Conservation (phyloP, 1,140 invertebrate species). For the Meloidogyne hapla region DNA sequence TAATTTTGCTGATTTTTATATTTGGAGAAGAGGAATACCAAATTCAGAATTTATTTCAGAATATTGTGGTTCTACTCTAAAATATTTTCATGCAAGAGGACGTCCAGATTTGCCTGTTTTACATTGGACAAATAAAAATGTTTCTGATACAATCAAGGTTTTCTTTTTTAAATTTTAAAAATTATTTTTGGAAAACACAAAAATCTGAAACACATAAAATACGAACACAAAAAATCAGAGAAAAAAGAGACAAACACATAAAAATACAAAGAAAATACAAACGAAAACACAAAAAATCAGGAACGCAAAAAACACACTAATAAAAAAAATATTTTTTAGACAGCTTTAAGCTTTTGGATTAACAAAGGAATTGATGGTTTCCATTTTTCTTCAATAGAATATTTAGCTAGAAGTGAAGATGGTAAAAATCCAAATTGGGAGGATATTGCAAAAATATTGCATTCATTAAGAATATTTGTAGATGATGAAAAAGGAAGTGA, state of each 20-base stretch:
- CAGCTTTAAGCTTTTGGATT: conserved; percentile 49
- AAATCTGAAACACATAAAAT: no score
- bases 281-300: background rate
- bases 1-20: conserved; percentile 46
- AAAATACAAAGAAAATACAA: background rate
- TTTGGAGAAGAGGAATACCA: conserved; percentile 46
- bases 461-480: conserved; percentile 23
- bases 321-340: conserved; percentile 19
- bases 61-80: conserved; percentile 32
- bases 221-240: no score
- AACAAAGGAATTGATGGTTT: conserved; percentile 49
- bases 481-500: conserved; percentile 14
- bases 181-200: no score
- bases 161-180: background rate
- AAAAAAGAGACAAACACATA: background rate
- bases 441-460: background rate
- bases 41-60: conserved; percentile 43
- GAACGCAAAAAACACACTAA: no score
- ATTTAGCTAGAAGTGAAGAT: conserved; percentile 42
- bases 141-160: conserved; percentile 35
- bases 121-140: conserved; percentile 39
- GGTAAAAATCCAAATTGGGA: conserved; percentile 38
- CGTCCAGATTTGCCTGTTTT: conserved; percentile 47
- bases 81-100: conserved; percentile 46
- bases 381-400: conserved; percentile 47